phyloP scores from a whole-genome alignment of 1,140 invertebrate species.

The Zaprionus taronus region DNA sequence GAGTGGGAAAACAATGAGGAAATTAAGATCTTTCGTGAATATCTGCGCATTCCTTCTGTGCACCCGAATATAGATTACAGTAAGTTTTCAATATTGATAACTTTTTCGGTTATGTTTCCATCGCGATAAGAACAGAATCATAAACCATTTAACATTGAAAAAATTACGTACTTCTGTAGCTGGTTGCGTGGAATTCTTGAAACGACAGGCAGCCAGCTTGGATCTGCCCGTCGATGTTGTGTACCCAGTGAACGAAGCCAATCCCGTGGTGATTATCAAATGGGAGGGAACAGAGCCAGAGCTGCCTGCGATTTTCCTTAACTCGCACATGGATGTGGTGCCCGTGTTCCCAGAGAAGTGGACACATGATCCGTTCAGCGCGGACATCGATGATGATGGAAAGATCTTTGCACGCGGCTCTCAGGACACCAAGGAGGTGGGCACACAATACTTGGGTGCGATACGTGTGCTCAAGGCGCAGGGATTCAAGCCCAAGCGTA shows the following conservation, averaged over 20 bases:
- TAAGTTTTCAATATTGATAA: constrained; percentile 27
- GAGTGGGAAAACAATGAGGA: constrained; percentile 87
- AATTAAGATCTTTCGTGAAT: constrained; percentile 92
- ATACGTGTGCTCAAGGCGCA: constrained; percentile 87
- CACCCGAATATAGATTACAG: constrained; percentile 93
- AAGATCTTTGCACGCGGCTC: constrained; percentile 92
- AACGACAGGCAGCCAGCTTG: constrained; percentile 87
- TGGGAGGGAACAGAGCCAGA: constrained; percentile 89
- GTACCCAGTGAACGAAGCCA: constrained; percentile 83
- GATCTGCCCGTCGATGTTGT: constrained; percentile 86
- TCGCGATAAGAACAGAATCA: constrained; percentile 5
- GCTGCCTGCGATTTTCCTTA: constrained; percentile 90
- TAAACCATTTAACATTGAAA: not conserved
- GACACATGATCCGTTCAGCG: constrained; percentile 89
- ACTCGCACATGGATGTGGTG: constrained; percentile 95
- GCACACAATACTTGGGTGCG: constrained; percentile 87
- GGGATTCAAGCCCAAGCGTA: constrained; percentile 87
- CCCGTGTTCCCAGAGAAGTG: constrained; percentile 89
- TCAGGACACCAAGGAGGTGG: constrained; percentile 87
- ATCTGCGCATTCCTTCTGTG: constrained; percentile 91
- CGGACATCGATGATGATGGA: constrained; percentile 89
- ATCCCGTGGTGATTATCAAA: constrained; percentile 91
- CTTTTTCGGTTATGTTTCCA: not conserved
- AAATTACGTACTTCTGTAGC: constrained; percentile 78
- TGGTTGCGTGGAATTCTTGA: constrained; percentile 87